Conservation (phyloP, 1,140 invertebrate species). For the Drosophila neocordata region DNA sequence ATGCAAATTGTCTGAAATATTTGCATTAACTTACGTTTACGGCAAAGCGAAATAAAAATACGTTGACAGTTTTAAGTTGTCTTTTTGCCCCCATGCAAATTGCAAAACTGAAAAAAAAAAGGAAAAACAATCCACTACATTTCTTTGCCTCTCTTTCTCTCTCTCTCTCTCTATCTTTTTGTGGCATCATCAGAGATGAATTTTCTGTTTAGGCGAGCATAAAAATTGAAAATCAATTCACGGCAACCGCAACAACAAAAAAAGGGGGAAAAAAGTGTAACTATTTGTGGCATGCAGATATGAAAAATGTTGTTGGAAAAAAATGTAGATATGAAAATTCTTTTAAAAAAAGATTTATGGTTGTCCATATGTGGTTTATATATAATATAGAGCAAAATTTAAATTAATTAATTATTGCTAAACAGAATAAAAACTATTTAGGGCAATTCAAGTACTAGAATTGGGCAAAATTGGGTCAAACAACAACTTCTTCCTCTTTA, state of each 20-base stretch:
- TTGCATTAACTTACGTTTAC: constrained; percentile 19
- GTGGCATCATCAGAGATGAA: constrained; percentile 36
- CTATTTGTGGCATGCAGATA: not conserved
- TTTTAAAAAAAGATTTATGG: not conserved
- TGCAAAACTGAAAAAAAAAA: constrained; percentile 6
- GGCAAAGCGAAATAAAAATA: not conserved
- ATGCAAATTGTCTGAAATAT: constrained; percentile 45
- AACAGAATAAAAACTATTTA: constrained; percentile 33
- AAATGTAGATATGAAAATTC: not conserved
- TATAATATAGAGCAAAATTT: not conserved
- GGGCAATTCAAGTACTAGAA: not conserved
- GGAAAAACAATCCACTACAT: not conserved
- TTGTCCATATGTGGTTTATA: not conserved
- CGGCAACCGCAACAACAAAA: constrained; percentile 26
- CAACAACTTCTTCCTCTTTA: not conserved
- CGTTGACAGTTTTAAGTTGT: constrained; percentile 7
- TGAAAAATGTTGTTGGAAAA: not conserved
- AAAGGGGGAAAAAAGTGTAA: not conserved
- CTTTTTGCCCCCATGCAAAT: constrained; percentile 27
- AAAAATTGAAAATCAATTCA: constrained; percentile 62
- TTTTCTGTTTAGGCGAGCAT: constrained; percentile 58
- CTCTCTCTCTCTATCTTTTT: not conserved
- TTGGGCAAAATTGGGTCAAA: not conserved
- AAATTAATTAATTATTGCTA: constrained; percentile 1
- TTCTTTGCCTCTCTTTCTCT: not conserved